Percentiles rank a stretch among this genome's conserved stretches.
phyloP scores from a whole-genome alignment of 35 echinoderm and acorn worm species.

The Heliocidaris erythrogramma region DNA sequence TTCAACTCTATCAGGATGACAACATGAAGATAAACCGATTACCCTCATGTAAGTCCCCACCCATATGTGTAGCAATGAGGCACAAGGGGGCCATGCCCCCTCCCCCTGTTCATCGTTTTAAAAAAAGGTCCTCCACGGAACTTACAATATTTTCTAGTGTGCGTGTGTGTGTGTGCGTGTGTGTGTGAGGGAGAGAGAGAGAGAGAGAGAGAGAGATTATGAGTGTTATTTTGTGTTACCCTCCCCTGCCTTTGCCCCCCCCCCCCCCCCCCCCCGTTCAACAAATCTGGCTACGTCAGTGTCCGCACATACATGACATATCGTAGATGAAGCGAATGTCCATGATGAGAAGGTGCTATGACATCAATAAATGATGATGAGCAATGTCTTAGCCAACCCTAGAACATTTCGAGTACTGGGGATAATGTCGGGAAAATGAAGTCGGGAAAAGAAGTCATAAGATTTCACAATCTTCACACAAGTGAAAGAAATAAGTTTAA shows the following conservation, averaged over 20 bases:
- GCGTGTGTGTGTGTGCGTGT: conserved; percentile 5
- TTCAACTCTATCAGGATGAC: not conserved
- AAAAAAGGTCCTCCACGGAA: no score
- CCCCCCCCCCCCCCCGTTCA: no score
- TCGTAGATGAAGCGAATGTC: not conserved
- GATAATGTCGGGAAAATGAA: not conserved
- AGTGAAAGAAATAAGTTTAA: no score
- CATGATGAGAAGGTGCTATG: not conserved
- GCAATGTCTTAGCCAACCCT: not conserved
- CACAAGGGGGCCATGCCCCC: no score
- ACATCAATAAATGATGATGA: not conserved
- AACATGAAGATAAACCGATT: not conserved
- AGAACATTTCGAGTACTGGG: not conserved
- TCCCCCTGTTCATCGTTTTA: no score
- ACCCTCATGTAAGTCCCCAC: not conserved
- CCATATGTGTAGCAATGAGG: no score
- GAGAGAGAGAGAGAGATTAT: not conserved
- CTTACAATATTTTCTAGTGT: not conserved
- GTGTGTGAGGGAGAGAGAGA: not conserved
- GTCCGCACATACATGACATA: not conserved
- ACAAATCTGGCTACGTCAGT: no score
- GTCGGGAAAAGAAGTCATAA: no score
- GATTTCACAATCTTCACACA: no score
- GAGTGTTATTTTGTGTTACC: not conserved
- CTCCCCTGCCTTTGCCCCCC: not conserved